Conservation (phyloP, 2,888 invertebrate species). For the Hirtodrosophila confusa region DNA sequence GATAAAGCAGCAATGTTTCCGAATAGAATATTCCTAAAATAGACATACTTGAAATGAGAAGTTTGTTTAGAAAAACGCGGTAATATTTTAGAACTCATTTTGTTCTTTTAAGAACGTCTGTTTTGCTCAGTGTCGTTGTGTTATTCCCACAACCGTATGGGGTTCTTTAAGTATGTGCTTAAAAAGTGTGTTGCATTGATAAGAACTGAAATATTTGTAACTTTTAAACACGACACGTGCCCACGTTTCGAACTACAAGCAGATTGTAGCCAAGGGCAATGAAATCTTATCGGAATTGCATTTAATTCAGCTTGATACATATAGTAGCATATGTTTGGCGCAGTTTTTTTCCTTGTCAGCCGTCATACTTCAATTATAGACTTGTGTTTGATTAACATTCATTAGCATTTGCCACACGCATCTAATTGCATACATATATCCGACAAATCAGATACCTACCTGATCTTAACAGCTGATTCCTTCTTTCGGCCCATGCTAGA, state of each 20-base stretch:
- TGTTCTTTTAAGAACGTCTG: too few relatives aligned
- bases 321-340: constrained; percentile 2
- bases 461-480: neutral
- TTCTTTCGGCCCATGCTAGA: constrained; percentile 15
- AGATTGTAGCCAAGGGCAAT: neutral
- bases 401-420: constrained; percentile 41
- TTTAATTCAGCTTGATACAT: neutral
- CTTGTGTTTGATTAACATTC: constrained; percentile 51
- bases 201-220: constrained; percentile 11
- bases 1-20: too few relatives aligned
- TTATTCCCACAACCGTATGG: too few relatives aligned
- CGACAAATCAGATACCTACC: constrained; percentile 11
- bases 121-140: too few relatives aligned
- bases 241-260: constrained; percentile 14
- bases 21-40: too few relatives aligned
- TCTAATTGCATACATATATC: neutral
- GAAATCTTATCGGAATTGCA: constrained; percentile 16
- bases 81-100: too few relatives aligned
- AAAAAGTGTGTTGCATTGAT: constrained; percentile 33
- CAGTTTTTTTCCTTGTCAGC: constrained; percentile 11
- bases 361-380: constrained; percentile 23
- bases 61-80: too few relatives aligned
- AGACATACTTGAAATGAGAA: too few relatives aligned
- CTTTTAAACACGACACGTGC: constrained; percentile 28
- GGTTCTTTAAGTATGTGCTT: neutral